phyloP scores from a whole-genome alignment of 2,113 vertebrate genomes.

The Brachyistius frenatus region DNA sequence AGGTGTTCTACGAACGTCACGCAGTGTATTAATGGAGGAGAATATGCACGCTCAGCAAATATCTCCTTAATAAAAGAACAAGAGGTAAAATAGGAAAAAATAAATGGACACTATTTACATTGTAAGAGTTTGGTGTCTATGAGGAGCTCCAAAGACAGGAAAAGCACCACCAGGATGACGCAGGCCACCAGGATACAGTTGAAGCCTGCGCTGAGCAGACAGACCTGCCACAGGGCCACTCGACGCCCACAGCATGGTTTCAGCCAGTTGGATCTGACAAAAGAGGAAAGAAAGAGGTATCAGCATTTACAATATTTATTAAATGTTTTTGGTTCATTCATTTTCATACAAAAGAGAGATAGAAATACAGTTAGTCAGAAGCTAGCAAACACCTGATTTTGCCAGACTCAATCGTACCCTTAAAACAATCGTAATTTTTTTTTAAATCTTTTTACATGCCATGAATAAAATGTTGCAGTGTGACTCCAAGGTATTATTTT shows the following conservation, averaged over 20 bases:
- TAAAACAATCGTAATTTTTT: no score
- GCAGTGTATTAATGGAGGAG: conserved; percentile 30
- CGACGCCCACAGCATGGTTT: conserved; percentile 97
- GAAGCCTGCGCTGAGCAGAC: conserved; percentile 97
- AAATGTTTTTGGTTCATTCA: no score
- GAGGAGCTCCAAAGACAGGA: conserved; percentile 97
- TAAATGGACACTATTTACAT: conserved; percentile 87
- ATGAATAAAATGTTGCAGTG: background rate
- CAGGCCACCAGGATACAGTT: conserved; percentile 98
- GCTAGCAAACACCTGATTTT: background rate
- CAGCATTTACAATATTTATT: background rate
- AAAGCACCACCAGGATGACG: conserved; percentile 96
- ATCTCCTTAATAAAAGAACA: conserved; percentile 4
- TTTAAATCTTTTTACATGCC: background rate
- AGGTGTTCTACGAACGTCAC: conserved; percentile 51
- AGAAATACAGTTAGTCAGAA: background rate
- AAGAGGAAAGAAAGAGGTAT: conserved; percentile 19
- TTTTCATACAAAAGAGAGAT: background rate
- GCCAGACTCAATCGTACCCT: no score
- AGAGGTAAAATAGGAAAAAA: conserved; percentile 22
- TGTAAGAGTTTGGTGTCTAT: conserved; percentile 99
- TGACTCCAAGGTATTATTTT: background rate
- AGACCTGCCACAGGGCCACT: conserved; percentile 96
- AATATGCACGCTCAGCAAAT: conserved; percentile 37
- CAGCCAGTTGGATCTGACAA: conserved; percentile 94